Conservation (phyloP, 2,888 invertebrate genomes). For the Drosophila neonasuta region DNA sequence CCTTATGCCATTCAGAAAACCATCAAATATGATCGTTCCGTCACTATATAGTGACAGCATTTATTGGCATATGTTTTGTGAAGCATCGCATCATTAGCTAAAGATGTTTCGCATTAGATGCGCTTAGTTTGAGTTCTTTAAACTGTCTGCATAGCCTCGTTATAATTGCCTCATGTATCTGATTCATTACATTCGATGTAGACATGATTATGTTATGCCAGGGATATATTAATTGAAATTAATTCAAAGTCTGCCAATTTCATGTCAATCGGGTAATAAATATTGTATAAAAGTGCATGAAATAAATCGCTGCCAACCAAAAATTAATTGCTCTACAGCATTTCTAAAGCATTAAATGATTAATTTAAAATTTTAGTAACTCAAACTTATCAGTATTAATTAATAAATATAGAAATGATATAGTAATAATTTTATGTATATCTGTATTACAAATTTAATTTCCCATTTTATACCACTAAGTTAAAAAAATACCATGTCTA, state of each 20-base stretch:
- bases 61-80: constrained; percentile 22
- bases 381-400: too few relatives aligned
- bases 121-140: constrained; percentile 51
- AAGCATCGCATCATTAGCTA: constrained; percentile 50
- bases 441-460: too few relatives aligned
- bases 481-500: too few relatives aligned
- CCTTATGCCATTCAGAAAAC: constrained; percentile 5
- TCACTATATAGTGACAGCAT: constrained; percentile 5
- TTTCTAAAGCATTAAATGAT: not conserved
- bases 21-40: not conserved
- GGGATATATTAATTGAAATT: not conserved
- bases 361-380: not conserved
- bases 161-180: constrained; percentile 29
- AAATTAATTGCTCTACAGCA: not conserved
- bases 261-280: not conserved
- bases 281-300: not conserved
- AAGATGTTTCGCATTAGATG: constrained; percentile 55
- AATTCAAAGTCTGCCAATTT: not conserved
- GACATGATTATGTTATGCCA: not conserved
- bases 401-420: not conserved
- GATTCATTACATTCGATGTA: not conserved
- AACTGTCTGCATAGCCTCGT: constrained; percentile 16
- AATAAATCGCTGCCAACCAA: not conserved
- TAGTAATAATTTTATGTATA: too few relatives aligned
- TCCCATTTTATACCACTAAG: too few relatives aligned